These are phyloP conservation scores for Glyphotaelius pellucidus DNA, from an alignment of 2,888 invertebrate species.

Conservation along the genomic window DNA sequence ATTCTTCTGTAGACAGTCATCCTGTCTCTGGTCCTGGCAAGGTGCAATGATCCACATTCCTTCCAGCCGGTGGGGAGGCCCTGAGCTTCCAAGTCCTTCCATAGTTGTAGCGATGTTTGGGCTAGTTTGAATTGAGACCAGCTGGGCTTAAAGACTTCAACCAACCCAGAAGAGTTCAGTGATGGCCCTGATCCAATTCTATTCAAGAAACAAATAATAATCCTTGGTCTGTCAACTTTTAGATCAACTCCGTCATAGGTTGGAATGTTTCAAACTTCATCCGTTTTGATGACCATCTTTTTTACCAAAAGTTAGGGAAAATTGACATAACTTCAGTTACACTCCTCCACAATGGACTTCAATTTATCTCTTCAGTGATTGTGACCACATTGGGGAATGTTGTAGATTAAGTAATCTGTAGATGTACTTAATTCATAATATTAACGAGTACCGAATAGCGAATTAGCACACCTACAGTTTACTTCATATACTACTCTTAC, in stretches of 20 bases:
- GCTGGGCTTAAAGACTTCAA: constrained; percentile 91
- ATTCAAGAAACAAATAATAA: constrained; percentile 60
- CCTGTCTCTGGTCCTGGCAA: constrained; percentile 91
- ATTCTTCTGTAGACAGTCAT: constrained; percentile 89
- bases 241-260: background rate
- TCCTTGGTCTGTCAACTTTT: background rate
- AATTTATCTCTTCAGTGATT: no score
- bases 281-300: no score
- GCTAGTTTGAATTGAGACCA: constrained; percentile 88
- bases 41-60: constrained; percentile 91
- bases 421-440: no score
- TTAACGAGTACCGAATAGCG: no score
- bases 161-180: constrained; percentile 89
- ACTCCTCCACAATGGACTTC: no score
- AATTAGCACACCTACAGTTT: no score
- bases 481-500: no score
- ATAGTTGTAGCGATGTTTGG: constrained; percentile 84
- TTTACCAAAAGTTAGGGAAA: no score
- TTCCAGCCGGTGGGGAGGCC: constrained; percentile 92
- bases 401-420: no score
- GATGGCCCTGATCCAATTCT: constrained; percentile 89
- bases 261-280: no score
- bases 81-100: constrained; percentile 83
- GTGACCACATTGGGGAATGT: no score
- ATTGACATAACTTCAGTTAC: no score